Conservation (phyloP, 2,113 vertebrate species). For the Neoarius graeffei region DNA sequence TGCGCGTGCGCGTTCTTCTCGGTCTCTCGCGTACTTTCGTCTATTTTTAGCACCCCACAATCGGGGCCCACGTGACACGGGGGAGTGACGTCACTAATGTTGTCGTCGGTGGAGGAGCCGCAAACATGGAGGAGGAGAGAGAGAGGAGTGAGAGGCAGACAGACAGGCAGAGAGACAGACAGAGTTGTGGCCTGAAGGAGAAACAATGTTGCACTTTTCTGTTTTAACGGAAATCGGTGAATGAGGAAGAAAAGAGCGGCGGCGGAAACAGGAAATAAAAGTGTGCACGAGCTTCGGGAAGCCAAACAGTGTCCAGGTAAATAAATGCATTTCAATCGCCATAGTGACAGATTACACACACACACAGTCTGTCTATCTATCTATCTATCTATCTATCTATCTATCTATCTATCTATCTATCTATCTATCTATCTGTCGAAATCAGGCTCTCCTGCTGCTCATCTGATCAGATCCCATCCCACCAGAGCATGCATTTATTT, state of each 20-base stretch:
- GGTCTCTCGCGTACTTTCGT: slow-evolving; percentile 20
- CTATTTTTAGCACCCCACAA: slow-evolving; percentile 61
- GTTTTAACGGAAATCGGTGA: slow-evolving; percentile 5
- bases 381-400: too few relatives aligned
- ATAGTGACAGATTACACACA: neutral
- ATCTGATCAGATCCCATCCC: too few relatives aligned
- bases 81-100: slow-evolving; percentile 62
- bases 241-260: slow-evolving; percentile 9
- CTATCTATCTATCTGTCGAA: neutral
- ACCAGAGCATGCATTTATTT: neutral
- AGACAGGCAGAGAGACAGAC: neutral
- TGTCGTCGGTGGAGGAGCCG: slow-evolving; percentile 66
- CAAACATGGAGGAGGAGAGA: slow-evolving; percentile 67
- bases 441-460: neutral
- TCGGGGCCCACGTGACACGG: slow-evolving; percentile 58
- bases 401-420: neutral
- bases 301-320: neutral
- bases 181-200: slow-evolving; percentile 21
- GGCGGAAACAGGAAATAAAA: neutral
- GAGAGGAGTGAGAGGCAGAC: slow-evolving; percentile 40
- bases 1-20: neutral
- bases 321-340: neutral
- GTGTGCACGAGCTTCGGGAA: neutral
- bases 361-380: too few relatives aligned
- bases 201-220: slow-evolving; percentile 40